Percentiles rank a stretch among this genome's conserved stretches.
phyloP scores from a whole-genome alignment of 2,113 vertebrate genomes.

The Chamaetylas fuelleborni region DNA sequence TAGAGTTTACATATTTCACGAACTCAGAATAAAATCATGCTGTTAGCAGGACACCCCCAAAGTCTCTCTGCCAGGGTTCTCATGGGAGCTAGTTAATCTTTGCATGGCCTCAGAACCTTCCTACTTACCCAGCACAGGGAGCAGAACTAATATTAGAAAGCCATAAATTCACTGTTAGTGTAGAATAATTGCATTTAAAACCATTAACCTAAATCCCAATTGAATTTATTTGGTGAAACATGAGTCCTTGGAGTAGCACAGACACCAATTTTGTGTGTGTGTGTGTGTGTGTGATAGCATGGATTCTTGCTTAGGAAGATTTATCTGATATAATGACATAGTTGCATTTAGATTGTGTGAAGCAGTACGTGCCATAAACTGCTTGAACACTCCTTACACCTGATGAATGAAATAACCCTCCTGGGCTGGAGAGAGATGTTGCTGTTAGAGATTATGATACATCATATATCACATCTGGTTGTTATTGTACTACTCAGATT shows the following conservation, averaged over 20 bases:
- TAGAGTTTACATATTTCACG: not conserved
- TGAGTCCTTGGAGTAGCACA: not conserved
- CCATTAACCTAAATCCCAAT: not conserved
- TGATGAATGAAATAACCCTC: constrained; percentile 59
- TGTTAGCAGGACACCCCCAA: not conserved
- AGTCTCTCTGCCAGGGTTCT: not conserved
- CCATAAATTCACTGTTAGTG: not conserved
- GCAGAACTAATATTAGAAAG: not conserved
- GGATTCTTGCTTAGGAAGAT: constrained; percentile 28
- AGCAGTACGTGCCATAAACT: constrained; percentile 44
- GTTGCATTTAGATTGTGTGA: constrained; percentile 39
- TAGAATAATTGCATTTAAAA: not conserved
- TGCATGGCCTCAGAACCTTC: not conserved
- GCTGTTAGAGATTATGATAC: constrained; percentile 19
- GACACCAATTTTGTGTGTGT: not conserved
- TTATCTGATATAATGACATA: constrained; percentile 36
- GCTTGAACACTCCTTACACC: constrained; percentile 46
- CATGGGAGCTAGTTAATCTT: not conserved
- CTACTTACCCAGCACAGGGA: not conserved
- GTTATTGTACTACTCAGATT: constrained; percentile 11
- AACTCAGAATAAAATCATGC: not conserved
- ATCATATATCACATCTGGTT: constrained; percentile 25
- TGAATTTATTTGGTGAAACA: not conserved
- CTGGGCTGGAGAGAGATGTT: constrained; percentile 27
- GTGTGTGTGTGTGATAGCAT: not conserved